phyloP scores from a whole-genome alignment of 2,113 vertebrate genomes.

The Istiophorus platypterus region DNA sequence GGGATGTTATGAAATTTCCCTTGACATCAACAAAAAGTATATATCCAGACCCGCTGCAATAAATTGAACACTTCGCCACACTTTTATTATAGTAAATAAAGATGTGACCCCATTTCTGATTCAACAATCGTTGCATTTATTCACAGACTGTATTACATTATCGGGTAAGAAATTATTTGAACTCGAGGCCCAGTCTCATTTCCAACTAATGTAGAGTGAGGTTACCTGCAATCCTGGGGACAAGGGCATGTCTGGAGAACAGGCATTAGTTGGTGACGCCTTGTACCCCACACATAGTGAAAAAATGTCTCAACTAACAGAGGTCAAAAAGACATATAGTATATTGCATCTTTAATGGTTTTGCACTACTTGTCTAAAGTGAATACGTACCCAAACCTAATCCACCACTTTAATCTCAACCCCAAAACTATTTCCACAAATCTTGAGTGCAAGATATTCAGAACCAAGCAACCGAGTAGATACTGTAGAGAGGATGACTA shows the following conservation, averaged over 20 bases:
- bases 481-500: too few relatives aligned
- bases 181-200: neutral
- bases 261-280: neutral
- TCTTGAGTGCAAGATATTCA: neutral
- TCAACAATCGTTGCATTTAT: constrained; percentile 12
- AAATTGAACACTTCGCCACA: constrained; percentile 4
- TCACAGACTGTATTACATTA: constrained; percentile 11
- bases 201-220: constrained; percentile 2
- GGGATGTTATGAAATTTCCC: constrained; percentile 21
- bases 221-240: neutral
- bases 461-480: neutral
- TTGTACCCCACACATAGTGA: neutral
- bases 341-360: neutral
- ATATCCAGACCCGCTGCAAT: constrained; percentile 4
- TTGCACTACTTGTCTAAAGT: neutral
- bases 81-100: constrained; percentile 14
- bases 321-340: neutral
- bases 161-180: constrained; percentile 12
- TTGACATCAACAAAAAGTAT: neutral
- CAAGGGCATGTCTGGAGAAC: constrained; percentile 1
- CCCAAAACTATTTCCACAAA: neutral
- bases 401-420: too few relatives aligned
- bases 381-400: neutral
- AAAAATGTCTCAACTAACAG: neutral
- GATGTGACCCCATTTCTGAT: constrained; percentile 1